phyloP scores from a whole-genome alignment of 2,113 vertebrate species.

The Campylomormyrus tamandua region DNA sequence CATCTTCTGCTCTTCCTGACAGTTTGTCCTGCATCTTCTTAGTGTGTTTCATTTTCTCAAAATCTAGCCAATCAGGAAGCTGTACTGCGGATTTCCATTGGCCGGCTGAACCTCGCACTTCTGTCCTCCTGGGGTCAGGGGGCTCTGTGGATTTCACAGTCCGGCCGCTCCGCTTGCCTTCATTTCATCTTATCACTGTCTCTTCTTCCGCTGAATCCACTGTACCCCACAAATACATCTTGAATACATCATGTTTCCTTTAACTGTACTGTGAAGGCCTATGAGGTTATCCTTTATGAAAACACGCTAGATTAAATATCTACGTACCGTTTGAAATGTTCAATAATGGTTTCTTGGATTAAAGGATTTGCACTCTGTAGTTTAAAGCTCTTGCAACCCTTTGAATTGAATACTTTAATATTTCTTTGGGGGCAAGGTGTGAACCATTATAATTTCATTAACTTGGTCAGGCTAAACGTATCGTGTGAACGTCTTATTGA shows the following conservation, averaged over 20 bases:
- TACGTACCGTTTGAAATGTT: background rate
- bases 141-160: background rate
- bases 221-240: background rate
- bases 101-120: background rate
- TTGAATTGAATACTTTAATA: background rate
- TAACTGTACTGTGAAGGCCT: background rate
- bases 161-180: background rate
- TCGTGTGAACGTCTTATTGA: background rate
- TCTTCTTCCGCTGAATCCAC: background rate
- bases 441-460: background rate
- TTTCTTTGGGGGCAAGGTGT: background rate
- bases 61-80: background rate
- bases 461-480: background rate
- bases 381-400: background rate
- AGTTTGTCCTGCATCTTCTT: background rate
- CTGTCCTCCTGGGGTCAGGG: background rate
- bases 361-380: background rate
- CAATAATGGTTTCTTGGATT: background rate
- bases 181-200: background rate
- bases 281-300: background rate
- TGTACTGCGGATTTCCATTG: background rate
- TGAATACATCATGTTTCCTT: background rate
- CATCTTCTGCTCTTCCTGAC: background rate
- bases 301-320: background rate
- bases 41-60: background rate